Percentiles rank a stretch among this genome's conserved stretches.
phyloP scores from a whole-genome alignment of 1,140 invertebrate genomes.

The Hylaeus anthracinus region DNA sequence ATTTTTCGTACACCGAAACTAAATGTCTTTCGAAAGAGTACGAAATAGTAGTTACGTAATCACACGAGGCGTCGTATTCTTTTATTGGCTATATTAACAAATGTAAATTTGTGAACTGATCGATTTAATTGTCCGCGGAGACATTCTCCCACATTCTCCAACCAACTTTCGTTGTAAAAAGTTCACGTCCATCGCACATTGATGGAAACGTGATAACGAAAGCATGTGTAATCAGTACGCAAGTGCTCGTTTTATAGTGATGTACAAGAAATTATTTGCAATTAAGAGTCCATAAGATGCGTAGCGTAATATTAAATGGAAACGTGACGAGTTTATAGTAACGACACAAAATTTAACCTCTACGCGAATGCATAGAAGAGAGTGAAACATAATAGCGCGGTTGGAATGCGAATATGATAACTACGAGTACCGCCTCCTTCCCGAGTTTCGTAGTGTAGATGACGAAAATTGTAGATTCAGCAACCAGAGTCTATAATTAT shows the following conservation, averaged over 20 bases:
- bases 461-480: conserved; percentile 19
- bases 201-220: neutral
- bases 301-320: neutral
- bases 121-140: neutral
- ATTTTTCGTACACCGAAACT: neutral
- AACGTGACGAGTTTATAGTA: neutral
- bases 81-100: neutral
- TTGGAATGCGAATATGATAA: conserved; percentile 15
- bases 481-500: neutral
- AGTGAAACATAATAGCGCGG: neutral
- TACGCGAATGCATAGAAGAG: neutral
- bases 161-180: no score
- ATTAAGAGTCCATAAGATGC: neutral
- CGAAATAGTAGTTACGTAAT: neutral
- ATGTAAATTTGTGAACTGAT: neutral
- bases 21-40: neutral
- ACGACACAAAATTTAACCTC: neutral
- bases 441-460: neutral
- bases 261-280: no score
- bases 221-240: no score
- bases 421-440: neutral
- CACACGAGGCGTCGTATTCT: neutral
- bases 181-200: neutral
- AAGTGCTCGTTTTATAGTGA: no score
- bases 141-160: neutral